phyloP scores from a whole-genome alignment of 2,113 vertebrate genomes.

The Trichomycterus rosablanca region DNA sequence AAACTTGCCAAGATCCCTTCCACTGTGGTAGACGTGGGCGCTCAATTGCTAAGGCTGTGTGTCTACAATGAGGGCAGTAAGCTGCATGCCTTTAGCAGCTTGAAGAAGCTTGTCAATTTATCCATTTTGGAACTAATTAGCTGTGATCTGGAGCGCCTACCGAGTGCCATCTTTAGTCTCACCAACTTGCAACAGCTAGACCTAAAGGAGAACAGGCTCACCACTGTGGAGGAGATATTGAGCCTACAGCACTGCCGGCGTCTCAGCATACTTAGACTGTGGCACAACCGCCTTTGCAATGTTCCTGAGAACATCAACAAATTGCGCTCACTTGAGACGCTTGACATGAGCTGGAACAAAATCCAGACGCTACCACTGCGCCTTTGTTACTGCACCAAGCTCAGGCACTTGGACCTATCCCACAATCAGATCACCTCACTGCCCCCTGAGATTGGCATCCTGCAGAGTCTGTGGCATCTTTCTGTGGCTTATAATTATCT shows the following conservation, averaged over 20 bases:
- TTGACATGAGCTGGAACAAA: slow-evolving; percentile 81
- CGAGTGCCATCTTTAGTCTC: slow-evolving; percentile 81
- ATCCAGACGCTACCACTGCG: slow-evolving; percentile 70
- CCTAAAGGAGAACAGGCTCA: slow-evolving; percentile 78
- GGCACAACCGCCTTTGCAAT: slow-evolving; percentile 81
- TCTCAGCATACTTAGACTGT: slow-evolving; percentile 72
- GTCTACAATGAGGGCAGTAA: slow-evolving; percentile 75
- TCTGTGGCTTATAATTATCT: slow-evolving; percentile 75
- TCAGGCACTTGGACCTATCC: slow-evolving; percentile 79
- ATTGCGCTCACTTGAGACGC: slow-evolving; percentile 71
- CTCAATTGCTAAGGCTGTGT: slow-evolving; percentile 70
- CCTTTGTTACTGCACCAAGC: slow-evolving; percentile 74
- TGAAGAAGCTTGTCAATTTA: slow-evolving; percentile 76
- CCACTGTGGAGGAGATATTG: slow-evolving; percentile 82
- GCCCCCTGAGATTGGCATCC: slow-evolving; percentile 73
- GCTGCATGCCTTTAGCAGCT: slow-evolving; percentile 73
- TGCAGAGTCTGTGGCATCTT: slow-evolving; percentile 76
- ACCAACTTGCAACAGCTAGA: slow-evolving; percentile 77
- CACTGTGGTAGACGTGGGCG: slow-evolving; percentile 66
- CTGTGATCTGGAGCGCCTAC: slow-evolving; percentile 80
- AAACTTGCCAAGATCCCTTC: slow-evolving; percentile 77
- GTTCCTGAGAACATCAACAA: slow-evolving; percentile 82
- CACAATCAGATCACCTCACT: slow-evolving; percentile 74
- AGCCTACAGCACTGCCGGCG: slow-evolving; percentile 84
- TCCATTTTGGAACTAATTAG: slow-evolving; percentile 72